phyloP scores from a whole-genome alignment of 1,140 invertebrate species.

The Leptinotarsa texana region DNA sequence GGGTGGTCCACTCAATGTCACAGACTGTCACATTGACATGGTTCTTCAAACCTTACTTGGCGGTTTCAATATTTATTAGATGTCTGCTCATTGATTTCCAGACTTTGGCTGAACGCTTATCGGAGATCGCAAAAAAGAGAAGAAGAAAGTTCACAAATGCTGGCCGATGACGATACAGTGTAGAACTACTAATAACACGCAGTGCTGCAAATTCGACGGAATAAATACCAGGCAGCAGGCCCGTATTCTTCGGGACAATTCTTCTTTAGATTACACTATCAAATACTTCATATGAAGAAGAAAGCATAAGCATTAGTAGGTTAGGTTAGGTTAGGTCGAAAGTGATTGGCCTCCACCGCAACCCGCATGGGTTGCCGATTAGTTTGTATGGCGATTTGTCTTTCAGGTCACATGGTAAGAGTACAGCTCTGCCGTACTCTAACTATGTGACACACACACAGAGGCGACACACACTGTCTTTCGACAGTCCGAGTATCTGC shows the following conservation, averaged over 20 bases:
- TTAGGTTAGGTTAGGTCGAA: too few species aligned
- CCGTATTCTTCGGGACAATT: neutral
- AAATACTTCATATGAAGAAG: too few species aligned
- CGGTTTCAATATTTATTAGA: constrained; percentile 44
- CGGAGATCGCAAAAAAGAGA: constrained; percentile 32
- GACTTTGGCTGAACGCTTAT: constrained; percentile 34
- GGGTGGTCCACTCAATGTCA: constrained; percentile 37
- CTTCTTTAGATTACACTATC: too few species aligned
- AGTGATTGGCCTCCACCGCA: too few species aligned
- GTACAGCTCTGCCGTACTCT: too few species aligned
- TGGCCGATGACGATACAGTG: constrained; percentile 35
- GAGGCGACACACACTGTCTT: too few species aligned
- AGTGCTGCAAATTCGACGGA: constrained; percentile 38
- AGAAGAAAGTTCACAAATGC: constrained; percentile 35
- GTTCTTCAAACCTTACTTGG: constrained; percentile 44
- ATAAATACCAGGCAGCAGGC: neutral
- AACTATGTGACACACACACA: too few species aligned
- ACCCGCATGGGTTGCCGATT: too few species aligned
- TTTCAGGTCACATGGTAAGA: too few species aligned
- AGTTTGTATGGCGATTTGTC: too few species aligned
- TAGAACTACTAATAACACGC: constrained; percentile 41
- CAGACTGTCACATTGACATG: constrained; percentile 41
- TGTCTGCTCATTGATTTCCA: constrained; percentile 40
- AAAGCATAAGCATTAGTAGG: too few species aligned
- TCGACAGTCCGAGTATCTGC: too few species aligned